Evolutionary conservation across 2,113 vertebrate genomes (phyloP).

Genomic region (Oryctolagus cuniculus): mOryCun1.1 NC_091436.1:18821001-18821500

Average conservation of each 20-base stretch:
- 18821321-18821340: not conserved
- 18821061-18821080: conserved; percentile 2
- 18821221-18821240: not conserved
- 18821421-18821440: not conserved
- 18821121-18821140: not conserved
- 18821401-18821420: not conserved
- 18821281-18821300: not conserved
- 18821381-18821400: conserved; percentile 36
- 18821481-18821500: not conserved
- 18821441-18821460: not conserved
- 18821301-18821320: not conserved
- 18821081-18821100: not conserved
- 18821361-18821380: not conserved
- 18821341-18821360: not conserved
- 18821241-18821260: not conserved
- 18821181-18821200: not conserved
- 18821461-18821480: not conserved
- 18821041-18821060: not conserved
- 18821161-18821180: not conserved
- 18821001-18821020: not conserved
- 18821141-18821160: not conserved
- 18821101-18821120: not conserved
- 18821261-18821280: not conserved
- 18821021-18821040: not conserved
- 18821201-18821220: not conserved